Base-by-base conservation (phyloP, 2,888 invertebrate species). In the Heliconius ethilla region DNA sequence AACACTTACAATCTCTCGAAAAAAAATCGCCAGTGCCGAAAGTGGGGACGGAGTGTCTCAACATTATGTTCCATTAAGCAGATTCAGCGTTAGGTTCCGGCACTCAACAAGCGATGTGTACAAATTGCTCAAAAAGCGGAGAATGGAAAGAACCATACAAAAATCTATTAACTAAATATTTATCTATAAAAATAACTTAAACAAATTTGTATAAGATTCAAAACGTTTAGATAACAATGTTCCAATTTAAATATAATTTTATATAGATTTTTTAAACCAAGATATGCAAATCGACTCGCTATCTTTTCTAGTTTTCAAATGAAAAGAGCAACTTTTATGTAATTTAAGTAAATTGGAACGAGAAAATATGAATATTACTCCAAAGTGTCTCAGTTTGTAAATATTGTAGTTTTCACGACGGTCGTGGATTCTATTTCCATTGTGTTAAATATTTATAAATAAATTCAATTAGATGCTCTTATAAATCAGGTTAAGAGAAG, bases 241-340 rank as follows among this genome's bases (percentile, higher is more conserved):
- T 11, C 40, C 40, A 40, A 70, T 55, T 51, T 51, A 55, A 13
- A 70, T 55, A 29, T 70, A 29, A 51, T 55, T 29, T 70, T 15
- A 22, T 29, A 22, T 29, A 22, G 10, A 22, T 51, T 70, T 51
- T 51, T 45, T 4, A 51, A 29, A 29, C 25, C 45, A 22, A 29
- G 70, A 51, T 55, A 70, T 55, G 70, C 51, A 70, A 70, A 70
- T 70, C 25, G 51, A 18, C 45, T 37, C 13, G 67, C 37, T n/a
- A 40, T 67, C 37, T 70, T 29, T 70, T 70, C 70, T 70, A 70
- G 45, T 70, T 70, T 55, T 15, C 40, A 69, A 40, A 69, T 69
- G 40, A 69, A 69, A 25, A 29, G 40, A 40, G 4, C 69, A 45
- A 69, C 25, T 69, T 69, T 25, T 45, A 40, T 69, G 40, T 74